These are phyloP conservation scores for Andrena haemorrhoa DNA, from an alignment of 2,888 invertebrate species.

Conservation along the genomic window DNA sequence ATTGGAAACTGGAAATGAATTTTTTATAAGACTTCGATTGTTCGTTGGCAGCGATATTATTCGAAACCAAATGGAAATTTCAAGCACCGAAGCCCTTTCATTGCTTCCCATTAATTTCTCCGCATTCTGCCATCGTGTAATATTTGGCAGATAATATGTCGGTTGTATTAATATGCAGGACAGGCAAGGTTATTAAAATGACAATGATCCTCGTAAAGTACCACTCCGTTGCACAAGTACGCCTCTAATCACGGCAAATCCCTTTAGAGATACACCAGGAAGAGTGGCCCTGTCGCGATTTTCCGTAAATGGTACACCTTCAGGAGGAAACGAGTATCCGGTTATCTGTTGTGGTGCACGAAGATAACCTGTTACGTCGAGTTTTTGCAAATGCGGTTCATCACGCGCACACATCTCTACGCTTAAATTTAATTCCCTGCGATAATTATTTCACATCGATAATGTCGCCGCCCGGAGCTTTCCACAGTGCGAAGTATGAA, in stretches of 20 bases:
- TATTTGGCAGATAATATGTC: too few relatives aligned
- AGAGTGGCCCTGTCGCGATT: slow-evolving; percentile 47
- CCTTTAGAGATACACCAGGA: slow-evolving; percentile 43
- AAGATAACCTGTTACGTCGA: slow-evolving; percentile 50
- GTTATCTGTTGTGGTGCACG: slow-evolving; percentile 49
- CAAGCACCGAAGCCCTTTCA: too few relatives aligned
- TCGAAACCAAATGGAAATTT: too few relatives aligned
- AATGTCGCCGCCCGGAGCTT: too few relatives aligned
- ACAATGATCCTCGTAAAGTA: slow-evolving; percentile 37
- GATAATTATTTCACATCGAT: too few relatives aligned
- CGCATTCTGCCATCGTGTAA: too few relatives aligned
- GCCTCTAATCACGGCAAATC: slow-evolving; percentile 46
- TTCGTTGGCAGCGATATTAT: too few relatives aligned
- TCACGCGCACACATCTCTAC: background rate
- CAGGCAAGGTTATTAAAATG: slow-evolving; percentile 12
- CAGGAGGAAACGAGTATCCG: slow-evolving; percentile 59
- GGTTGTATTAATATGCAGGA: background rate
- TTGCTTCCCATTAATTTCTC: too few relatives aligned
- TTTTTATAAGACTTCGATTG: too few relatives aligned
- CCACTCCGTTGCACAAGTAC: slow-evolving; percentile 25
- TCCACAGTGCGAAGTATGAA: too few relatives aligned
- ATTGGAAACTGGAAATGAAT: too few relatives aligned
- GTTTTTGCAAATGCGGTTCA: slow-evolving; percentile 33
- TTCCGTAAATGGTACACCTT: slow-evolving; percentile 43
- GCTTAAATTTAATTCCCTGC: too few relatives aligned